A percentile compares a stretch with the other conserved stretches of the same genome.
phyloP scores from a whole-genome alignment of 2,797 vertebrate genomes.

The Ctenopoma kingsleyae region DNA sequence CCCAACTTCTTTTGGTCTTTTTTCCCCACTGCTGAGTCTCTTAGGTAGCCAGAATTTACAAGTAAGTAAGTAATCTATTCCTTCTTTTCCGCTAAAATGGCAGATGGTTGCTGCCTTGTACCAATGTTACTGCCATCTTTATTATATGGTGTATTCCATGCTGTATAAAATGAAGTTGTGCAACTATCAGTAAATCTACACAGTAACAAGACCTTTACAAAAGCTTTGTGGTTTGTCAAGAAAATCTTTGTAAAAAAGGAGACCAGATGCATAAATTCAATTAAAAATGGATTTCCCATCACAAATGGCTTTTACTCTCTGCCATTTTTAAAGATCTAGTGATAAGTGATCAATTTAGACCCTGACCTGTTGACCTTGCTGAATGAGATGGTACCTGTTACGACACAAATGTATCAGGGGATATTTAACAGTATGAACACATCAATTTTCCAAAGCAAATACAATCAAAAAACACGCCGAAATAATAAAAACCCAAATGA shows the following conservation, averaged over 20 bases:
- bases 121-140: not conserved
- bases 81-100: not conserved
- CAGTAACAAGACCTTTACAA: not conserved
- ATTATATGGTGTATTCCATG: not conserved
- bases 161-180: not conserved
- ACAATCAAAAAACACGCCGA: not conserved
- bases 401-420: constrained; percentile 18
- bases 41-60: not conserved
- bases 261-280: constrained; percentile 65
- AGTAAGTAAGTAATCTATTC: not conserved
- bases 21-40: not conserved
- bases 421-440: constrained; percentile 27
- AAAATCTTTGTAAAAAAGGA: constrained; percentile 22
- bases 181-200: constrained; percentile 25
- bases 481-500: constrained; percentile 8
- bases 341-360: constrained; percentile 67
- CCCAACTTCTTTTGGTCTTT: not conserved
- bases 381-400: constrained; percentile 30
- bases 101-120: not conserved
- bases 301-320: constrained; percentile 56
- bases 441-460: constrained; percentile 27
- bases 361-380: constrained; percentile 55
- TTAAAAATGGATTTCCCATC: constrained; percentile 77
- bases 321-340: constrained; percentile 60
- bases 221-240: constrained; percentile 10